These are phyloP conservation scores for Onychomys torridus DNA, from an alignment of 2,797 vertebrate species.

Conservation along the genomic window DNA sequence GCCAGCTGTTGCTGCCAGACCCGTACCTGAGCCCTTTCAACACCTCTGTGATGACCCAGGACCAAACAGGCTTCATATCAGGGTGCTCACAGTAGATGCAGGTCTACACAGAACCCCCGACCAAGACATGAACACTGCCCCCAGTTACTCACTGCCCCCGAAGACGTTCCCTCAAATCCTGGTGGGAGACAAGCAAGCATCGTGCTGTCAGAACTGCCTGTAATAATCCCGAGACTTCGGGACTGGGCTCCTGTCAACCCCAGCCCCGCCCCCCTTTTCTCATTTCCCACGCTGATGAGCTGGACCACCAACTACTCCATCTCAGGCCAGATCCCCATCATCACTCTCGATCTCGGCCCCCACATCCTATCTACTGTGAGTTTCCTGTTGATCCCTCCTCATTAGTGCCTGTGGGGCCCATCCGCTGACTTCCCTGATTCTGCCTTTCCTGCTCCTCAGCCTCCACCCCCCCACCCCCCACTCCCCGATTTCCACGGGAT, in stretches of 20 bases:
- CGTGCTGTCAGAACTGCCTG: slow-evolving; percentile 29
- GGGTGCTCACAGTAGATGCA: neutral
- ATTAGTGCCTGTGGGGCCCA: neutral
- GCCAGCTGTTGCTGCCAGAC: neutral
- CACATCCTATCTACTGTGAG: neutral
- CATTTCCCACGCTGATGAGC: slow-evolving; percentile 19
- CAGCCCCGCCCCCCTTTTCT: slow-evolving; percentile 23
- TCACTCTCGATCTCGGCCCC: neutral
- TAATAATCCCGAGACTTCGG: neutral
- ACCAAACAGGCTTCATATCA: neutral
- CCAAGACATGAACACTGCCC: neutral
- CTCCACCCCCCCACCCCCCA: neutral
- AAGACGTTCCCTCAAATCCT: slow-evolving; percentile 6
- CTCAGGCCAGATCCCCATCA: slow-evolving; percentile 2
- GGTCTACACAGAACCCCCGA: neutral
- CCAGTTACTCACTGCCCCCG: neutral
- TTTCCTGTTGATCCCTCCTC: neutral
- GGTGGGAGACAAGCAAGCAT: slow-evolving; percentile 25
- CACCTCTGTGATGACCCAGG: neutral
- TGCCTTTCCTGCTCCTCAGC: neutral
- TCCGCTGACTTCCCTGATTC: fast-evolving
- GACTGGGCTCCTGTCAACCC: neutral
- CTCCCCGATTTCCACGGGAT: neutral
- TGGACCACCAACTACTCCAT: slow-evolving; percentile 31
- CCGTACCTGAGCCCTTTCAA: neutral